Percentiles rank a stretch among this genome's conserved stretches.
Conservation (phyloP, 1,140 invertebrate genomes). For the Panagrolaimus sp. region DNA sequence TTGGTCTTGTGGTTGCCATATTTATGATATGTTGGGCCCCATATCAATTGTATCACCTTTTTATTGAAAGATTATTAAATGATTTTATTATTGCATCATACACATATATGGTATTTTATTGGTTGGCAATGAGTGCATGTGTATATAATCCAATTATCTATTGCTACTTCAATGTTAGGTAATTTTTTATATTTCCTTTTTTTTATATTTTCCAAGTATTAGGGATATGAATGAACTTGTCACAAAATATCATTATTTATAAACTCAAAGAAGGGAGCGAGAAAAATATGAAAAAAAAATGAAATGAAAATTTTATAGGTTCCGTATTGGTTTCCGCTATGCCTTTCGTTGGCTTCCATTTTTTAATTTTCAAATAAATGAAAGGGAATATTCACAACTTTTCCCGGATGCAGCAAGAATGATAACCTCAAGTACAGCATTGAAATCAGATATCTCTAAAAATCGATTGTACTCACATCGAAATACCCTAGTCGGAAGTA, state of each 20-base stretch:
- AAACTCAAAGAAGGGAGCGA: too few species aligned
- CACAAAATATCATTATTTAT: too few species aligned
- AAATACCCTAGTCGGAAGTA: too few species aligned
- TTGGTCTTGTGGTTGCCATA: slow-evolving; percentile 22
- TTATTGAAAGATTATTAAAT: slow-evolving; percentile 14
- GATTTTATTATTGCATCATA: slow-evolving; percentile 18
- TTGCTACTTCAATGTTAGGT: slow-evolving; percentile 23
- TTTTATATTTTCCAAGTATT: too few species aligned
- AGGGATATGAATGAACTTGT: too few species aligned
- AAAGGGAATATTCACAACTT: not conserved
- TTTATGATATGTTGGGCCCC: slow-evolving; percentile 27
- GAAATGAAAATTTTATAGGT: slow-evolving; percentile 9
- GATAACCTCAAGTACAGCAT: too few species aligned
- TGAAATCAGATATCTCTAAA: too few species aligned
- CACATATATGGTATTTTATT: slow-evolving; percentile 25
- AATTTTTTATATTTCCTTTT: not conserved
- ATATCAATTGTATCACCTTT: slow-evolving; percentile 28
- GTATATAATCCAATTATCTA: slow-evolving; percentile 26
- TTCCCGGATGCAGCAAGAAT: not conserved
- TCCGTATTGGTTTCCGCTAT: slow-evolving; percentile 25
- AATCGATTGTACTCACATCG: too few species aligned
- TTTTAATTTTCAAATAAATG: not conserved
- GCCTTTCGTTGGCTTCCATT: slow-evolving; percentile 23
- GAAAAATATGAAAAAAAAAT: too few species aligned
- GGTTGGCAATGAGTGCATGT: slow-evolving; percentile 26